phyloP scores from a whole-genome alignment of 2,888 invertebrate species.

The Nebria brevicollis region DNA sequence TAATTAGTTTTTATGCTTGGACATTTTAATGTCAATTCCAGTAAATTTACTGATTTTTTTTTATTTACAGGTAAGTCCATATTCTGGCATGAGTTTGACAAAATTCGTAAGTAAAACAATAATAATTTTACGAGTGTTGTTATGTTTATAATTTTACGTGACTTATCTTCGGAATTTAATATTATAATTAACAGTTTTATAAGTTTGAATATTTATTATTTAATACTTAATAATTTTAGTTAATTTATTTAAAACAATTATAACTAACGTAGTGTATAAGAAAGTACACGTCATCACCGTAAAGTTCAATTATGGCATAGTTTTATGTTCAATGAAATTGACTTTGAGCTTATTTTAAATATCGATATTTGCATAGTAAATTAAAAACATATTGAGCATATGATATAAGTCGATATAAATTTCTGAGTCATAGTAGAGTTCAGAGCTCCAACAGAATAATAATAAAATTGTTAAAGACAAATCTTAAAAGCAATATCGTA shows the following conservation, averaged over 20 bases:
- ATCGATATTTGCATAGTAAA: slow-evolving; percentile 31
- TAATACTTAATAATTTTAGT: no score
- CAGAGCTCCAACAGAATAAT: not conserved
- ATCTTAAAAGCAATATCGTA: not conserved
- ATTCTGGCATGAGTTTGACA: no score
- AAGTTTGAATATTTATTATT: no score
- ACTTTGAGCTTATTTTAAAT: not conserved
- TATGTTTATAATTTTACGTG: no score
- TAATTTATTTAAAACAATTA: no score
- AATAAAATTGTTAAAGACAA: not conserved
- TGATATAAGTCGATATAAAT: slow-evolving; percentile 38
- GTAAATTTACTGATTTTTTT: not conserved
- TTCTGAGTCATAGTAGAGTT: slow-evolving; percentile 8
- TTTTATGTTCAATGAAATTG: not conserved
- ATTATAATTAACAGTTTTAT: no score
- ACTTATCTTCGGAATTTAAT: no score
- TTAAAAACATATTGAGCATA: slow-evolving; percentile 26
- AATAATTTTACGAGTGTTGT: no score
- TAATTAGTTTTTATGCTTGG: not conserved
- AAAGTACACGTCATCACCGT: not conserved
- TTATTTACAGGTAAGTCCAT: not conserved
- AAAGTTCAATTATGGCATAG: not conserved
- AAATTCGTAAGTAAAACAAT: no score
- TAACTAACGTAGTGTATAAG: not conserved
- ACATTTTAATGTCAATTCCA: not conserved